A percentile compares a stretch with the other conserved stretches of the same genome.
phyloP scores from a whole-genome alignment of 2,888 invertebrate genomes.

The Nemurella pictetii region DNA sequence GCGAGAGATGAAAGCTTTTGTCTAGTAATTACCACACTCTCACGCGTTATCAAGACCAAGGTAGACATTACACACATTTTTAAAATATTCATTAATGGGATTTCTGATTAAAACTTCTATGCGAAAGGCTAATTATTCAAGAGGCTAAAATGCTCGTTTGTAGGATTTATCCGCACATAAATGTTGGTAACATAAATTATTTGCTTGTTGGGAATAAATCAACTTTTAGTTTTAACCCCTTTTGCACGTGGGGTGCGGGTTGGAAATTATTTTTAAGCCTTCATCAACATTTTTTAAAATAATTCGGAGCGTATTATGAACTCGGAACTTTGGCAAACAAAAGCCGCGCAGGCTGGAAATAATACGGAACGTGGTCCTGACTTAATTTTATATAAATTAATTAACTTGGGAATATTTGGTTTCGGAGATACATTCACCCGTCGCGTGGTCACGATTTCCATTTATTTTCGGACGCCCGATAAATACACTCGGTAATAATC shows the following conservation, averaged over 20 bases:
- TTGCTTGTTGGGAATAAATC: conserved; percentile 14
- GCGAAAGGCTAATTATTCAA: background rate
- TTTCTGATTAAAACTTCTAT: background rate
- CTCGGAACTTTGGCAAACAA: background rate
- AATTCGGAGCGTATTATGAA: background rate
- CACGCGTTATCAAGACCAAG: background rate
- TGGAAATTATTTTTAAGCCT: background rate
- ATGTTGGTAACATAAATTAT: conserved; percentile 18
- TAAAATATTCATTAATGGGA: background rate
- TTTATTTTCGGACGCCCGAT: background rate
- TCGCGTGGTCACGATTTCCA: background rate
- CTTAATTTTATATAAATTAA: background rate
- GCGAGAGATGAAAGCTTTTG: background rate
- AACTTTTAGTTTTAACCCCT: conserved; percentile 9
- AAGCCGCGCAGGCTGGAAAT: background rate
- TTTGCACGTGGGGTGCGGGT: background rate
- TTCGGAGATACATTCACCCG: background rate
- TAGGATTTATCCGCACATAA: background rate
- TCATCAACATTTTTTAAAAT: background rate
- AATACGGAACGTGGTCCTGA: background rate
- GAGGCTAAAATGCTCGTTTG: conserved; percentile 18
- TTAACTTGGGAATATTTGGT: background rate
- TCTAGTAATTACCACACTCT: background rate
- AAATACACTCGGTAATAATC: background rate
- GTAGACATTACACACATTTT: background rate